phyloP scores from a whole-genome alignment of 2,888 invertebrate genomes.

The Malthinus flaveolus region DNA sequence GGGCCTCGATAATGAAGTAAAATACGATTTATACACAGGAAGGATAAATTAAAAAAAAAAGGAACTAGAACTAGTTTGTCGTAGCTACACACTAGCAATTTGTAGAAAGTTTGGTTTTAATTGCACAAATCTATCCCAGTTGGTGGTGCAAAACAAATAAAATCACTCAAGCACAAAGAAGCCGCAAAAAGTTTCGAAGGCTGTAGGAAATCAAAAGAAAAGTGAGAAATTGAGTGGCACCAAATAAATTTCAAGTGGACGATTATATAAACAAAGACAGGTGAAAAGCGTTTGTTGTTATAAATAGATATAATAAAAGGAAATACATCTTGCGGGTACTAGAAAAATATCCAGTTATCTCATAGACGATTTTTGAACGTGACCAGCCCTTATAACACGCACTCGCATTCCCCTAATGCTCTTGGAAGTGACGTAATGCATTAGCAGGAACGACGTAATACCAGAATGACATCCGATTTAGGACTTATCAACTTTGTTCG shows the following conservation, averaged over 20 bases:
- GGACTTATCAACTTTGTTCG: conserved; percentile 41
- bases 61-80: too few relatives aligned
- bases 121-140: conserved; percentile 12
- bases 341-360: conserved; percentile 30
- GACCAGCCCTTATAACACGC: conserved; percentile 37
- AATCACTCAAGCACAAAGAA: conserved; percentile 17
- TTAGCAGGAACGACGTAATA: conserved; percentile 39
- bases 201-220: conserved; percentile 17
- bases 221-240: conserved; percentile 17
- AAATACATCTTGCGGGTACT: too few relatives aligned
- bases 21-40: too few relatives aligned
- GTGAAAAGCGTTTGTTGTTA: conserved; percentile 7
- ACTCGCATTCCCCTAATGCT: conserved; percentile 33
- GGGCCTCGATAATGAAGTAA: too few relatives aligned
- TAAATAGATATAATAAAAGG: conserved; percentile 1
- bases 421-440: conserved; percentile 40
- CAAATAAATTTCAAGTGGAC: conserved; percentile 1
- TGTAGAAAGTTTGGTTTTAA: conserved; percentile 16
- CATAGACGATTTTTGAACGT: conserved; percentile 41
- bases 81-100: too few relatives aligned
- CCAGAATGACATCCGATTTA: conserved; percentile 41
- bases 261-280: conserved; percentile 10
- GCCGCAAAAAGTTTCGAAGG: conserved; percentile 13
- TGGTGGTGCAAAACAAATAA: conserved; percentile 10
- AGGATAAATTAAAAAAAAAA: too few relatives aligned